Evolutionary conservation across 2,113 vertebrate species (phyloP).

Genomic region (Scatophagus argus): DNA sequence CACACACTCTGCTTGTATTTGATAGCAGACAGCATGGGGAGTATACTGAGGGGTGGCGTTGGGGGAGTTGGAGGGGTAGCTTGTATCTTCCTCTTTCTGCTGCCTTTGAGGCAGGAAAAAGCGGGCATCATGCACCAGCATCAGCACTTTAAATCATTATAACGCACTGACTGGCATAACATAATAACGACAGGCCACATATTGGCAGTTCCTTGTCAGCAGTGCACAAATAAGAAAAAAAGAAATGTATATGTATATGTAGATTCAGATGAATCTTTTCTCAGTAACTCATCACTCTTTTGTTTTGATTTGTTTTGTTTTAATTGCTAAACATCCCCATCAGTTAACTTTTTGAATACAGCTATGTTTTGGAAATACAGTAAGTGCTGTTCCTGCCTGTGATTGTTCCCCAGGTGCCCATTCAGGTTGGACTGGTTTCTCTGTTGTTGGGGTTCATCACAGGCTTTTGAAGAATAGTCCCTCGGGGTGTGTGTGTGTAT

Average conservation of each 20-base stretch:
- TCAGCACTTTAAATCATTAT: conserved; percentile 34
- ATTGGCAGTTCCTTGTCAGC: neutral
- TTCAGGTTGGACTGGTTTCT: conserved; percentile 77
- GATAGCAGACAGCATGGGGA: conserved; percentile 29
- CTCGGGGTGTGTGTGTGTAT: conserved; percentile 24
- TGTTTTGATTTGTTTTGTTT: too few species aligned
- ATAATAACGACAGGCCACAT: too few species aligned
- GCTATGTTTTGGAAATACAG: conserved; percentile 66
- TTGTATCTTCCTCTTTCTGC: conserved; percentile 1
- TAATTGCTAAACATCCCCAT: neutral
- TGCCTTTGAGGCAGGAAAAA: neutral
- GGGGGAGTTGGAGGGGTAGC: too few species aligned
- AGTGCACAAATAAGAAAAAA: neutral
- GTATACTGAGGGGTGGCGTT: too few species aligned
- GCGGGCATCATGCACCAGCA: neutral
- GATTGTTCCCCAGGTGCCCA: conserved; percentile 53
- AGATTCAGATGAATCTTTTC: neutral
- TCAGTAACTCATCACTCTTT: neutral
- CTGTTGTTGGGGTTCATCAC: conserved; percentile 44
- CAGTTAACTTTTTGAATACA: conserved; percentile 33
- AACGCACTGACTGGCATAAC: conserved; percentile 42
- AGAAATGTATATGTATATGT: too few species aligned
- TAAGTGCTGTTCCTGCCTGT: conserved; percentile 24
- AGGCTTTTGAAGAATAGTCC: conserved; percentile 33
- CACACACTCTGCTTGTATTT: conserved; percentile 54